Evolutionary conservation across 2,888 invertebrate genomes (phyloP), one percentile per base, ranked within the genome.

Genomic region (Plebejus melissa): DNA sequence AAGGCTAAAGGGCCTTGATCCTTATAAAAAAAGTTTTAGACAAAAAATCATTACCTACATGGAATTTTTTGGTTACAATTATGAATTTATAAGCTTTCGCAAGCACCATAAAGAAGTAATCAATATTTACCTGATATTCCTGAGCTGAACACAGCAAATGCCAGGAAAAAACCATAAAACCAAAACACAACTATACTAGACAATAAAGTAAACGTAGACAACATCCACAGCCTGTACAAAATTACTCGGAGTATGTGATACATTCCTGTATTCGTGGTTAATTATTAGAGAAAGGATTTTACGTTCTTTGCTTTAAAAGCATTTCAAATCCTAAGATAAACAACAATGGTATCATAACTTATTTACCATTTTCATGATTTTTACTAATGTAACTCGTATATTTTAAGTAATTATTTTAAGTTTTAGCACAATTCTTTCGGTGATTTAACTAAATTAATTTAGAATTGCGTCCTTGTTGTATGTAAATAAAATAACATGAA

Each of bases 131-230:
- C 96, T 88, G 96, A 94, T 70, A 96, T 89, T 75, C 97, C 96
- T 77, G 96, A 90, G 79, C 94, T 92, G 77, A 98, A 94, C 76
- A 97, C 94, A 58, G 95, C 87, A 79, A 97, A 94, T 28, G 97
- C 96, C 80, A 96, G 90, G 77, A 96, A 85, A 82, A 96, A 96
- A 76, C 98, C 98, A 88, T 97, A 97, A 81, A 97, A 95, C 95
- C 97, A 98, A 90, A 97, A 98, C 71, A 97, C 93, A 79, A 98
- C 86, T 82, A 97, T 94, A 86, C 97, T 96, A 75, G 96, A 93
- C 76, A 97, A 94, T 80, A 97, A 90, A 76, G 96, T 96, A 77
- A 96, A 94, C 58, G 96, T 95, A 72, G 96, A 96, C 78, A 97
- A 95, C 76, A 96, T 95, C 97, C 97, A 98, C 83, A 97, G 95